Conservation (phyloP, 2,888 invertebrate genomes). For the Xestia xanthographa region DNA sequence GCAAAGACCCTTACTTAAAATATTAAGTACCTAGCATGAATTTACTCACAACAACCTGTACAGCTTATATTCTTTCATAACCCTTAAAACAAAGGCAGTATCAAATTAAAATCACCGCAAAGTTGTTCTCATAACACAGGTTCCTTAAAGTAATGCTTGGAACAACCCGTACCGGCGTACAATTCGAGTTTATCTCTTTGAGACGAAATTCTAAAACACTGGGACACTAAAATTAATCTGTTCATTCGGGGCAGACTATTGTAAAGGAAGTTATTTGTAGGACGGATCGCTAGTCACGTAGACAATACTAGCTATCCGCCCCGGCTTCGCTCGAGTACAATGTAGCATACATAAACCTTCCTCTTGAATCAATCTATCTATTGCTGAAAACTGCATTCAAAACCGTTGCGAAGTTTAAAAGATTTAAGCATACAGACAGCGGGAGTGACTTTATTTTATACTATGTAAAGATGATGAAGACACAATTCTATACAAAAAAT, state of each 20-base stretch:
- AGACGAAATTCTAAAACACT: constrained; percentile 49
- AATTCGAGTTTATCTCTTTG: constrained; percentile 35
- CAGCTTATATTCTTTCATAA: constrained; percentile 9
- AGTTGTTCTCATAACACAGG: constrained; percentile 20
- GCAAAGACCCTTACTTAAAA: background rate
- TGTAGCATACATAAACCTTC: too few relatives aligned
- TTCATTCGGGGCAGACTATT: constrained; percentile 58
- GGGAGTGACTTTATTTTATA: constrained; percentile 22
- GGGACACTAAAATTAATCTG: constrained; percentile 61
- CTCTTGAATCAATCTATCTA: too few relatives aligned
- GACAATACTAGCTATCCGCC: too few relatives aligned
- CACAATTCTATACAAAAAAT: background rate
- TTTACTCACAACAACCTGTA: background rate
- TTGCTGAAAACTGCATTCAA: too few relatives aligned
- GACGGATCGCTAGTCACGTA: constrained; percentile 65
- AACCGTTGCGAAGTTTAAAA: too few relatives aligned
- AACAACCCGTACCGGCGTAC: constrained; percentile 28
- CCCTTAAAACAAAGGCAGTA: background rate
- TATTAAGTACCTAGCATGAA: too few relatives aligned
- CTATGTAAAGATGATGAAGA: constrained; percentile 32
- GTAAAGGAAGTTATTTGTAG: constrained; percentile 62
- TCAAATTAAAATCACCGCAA: constrained; percentile 15
- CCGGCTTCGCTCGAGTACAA: too few relatives aligned
- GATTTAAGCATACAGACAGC: too few relatives aligned
- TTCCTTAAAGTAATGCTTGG: constrained; percentile 31